A percentile compares a stretch with the other conserved stretches of the same genome.
Conservation (phyloP, 2,113 vertebrate genomes). For the Promerops cafer region DNA sequence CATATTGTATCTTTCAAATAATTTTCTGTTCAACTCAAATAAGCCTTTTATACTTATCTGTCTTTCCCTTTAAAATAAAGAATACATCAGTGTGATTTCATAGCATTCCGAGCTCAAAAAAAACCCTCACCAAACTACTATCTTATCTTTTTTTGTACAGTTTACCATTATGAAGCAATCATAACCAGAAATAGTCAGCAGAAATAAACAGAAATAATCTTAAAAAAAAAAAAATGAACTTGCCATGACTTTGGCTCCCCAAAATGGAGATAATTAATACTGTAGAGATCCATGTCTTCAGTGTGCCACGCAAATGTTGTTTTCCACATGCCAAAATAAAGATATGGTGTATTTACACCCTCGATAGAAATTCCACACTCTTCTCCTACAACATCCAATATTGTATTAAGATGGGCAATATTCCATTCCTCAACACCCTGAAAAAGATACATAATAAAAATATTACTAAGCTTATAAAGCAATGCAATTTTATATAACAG, state of each 20-base stretch:
- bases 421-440: conserved; percentile 94
- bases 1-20: background rate
- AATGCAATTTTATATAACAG: background rate
- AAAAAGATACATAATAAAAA: background rate
- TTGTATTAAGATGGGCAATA: conserved; percentile 89
- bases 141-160: background rate
- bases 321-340: conserved; percentile 99
- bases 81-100: background rate
- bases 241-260: conserved; percentile 97
- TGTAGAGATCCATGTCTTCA: conserved; percentile 98
- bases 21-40: background rate
- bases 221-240: conserved; percentile 59
- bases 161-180: background rate
- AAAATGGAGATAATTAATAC: conserved; percentile 98
- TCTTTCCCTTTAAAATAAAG: background rate
- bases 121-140: accelerated
- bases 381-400: conserved; percentile 91
- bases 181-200: background rate
- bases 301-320: conserved; percentile 98
- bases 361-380: conserved; percentile 94
- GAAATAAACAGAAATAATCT: background rate
- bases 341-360: conserved; percentile 94
- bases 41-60: background rate
- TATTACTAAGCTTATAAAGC: background rate
- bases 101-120: background rate